Evolutionary conservation across 1,140 invertebrate species (phyloP).

Genomic region (Bombus cullumanus): DNA sequence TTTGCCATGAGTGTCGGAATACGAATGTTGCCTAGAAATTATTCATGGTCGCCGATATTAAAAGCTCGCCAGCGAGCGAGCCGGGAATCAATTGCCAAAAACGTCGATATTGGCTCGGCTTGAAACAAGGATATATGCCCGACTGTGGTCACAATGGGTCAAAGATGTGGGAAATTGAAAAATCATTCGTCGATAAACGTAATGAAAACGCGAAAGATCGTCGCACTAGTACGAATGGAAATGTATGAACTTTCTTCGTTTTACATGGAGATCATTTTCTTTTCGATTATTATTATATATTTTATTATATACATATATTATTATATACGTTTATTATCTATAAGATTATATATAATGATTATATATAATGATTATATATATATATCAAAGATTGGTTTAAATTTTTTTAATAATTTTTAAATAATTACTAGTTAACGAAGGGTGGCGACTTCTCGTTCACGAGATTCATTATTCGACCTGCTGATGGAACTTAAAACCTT

Average conservation of each 20-base stretch:
- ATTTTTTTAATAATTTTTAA: background rate
- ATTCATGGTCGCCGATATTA: constrained; percentile 54
- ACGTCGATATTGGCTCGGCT: constrained; percentile 54
- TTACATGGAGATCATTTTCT: background rate
- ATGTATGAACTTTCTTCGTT: constrained; percentile 1
- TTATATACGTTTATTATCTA: no score
- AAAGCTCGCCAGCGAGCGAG: constrained; percentile 26
- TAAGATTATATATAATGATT: no score
- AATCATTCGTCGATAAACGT: constrained; percentile 37
- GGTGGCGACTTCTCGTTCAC: background rate
- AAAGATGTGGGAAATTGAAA: constrained; percentile 65
- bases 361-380: no score
- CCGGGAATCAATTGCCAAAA: constrained; percentile 55
- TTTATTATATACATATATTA: no score
- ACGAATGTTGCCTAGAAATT: constrained; percentile 46
- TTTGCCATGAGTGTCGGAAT: constrained; percentile 37
- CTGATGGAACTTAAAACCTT: background rate
- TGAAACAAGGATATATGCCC: constrained; percentile 26
- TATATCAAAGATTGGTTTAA: background rate
- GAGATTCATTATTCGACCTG: no score
- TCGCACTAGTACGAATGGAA: background rate
- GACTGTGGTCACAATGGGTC: constrained; percentile 48
- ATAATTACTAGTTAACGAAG: background rate
- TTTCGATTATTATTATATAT: background rate
- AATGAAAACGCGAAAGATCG: background rate